Evolutionary conservation across 1,140 invertebrate genomes (phyloP).

Genomic region (Atta colombica): DNA sequence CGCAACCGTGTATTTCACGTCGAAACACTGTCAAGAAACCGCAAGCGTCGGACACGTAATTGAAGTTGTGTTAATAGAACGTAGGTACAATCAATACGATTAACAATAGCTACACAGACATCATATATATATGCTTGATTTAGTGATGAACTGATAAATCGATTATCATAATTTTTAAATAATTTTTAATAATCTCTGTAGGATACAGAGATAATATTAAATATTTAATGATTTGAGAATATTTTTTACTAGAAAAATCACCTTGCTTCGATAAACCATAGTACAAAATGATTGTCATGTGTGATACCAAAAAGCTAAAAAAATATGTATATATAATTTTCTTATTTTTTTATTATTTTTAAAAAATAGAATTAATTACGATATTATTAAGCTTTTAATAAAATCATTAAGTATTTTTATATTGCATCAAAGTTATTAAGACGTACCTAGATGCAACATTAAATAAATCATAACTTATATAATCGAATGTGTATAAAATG

Average conservation of each 20-base stretch:
- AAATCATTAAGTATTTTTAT: background rate
- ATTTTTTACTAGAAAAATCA: background rate
- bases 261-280: background rate
- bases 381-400: background rate
- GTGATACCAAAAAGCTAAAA: too few species aligned
- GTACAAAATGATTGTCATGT: background rate
- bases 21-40: slow-evolving; percentile 17
- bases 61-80: slow-evolving; percentile 1
- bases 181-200: background rate
- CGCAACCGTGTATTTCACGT: background rate
- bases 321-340: too few species aligned
- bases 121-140: background rate
- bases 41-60: slow-evolving; percentile 19
- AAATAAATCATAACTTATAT: background rate
- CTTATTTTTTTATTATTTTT: too few species aligned
- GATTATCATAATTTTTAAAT: background rate
- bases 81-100: background rate
- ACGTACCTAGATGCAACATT: background rate
- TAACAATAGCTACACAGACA: slow-evolving; percentile 3
- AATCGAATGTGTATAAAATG: background rate
- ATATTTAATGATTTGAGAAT: background rate
- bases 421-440: background rate
- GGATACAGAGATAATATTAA: background rate
- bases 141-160: background rate
- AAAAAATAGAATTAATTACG: background rate